phyloP scores from a whole-genome alignment of 2,113 vertebrate genomes.

The Nothobranchius kuhntae region DNA sequence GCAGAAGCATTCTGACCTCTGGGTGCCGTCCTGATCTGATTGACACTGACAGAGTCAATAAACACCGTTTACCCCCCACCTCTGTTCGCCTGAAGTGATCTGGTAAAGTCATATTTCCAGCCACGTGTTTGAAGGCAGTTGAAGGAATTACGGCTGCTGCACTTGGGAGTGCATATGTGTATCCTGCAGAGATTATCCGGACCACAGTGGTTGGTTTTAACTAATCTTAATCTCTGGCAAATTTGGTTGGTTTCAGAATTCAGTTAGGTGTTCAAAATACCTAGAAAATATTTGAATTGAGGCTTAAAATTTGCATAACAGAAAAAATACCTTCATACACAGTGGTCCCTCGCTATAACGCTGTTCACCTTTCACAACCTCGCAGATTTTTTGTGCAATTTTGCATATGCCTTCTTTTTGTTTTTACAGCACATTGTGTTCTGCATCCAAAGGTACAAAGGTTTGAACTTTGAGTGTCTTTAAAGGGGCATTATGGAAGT shows the following conservation, averaged over 20 bases:
- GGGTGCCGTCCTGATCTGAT: constrained; percentile 8
- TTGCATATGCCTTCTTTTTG: too few species aligned
- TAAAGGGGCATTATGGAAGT: too few species aligned
- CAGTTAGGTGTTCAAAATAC: too few species aligned
- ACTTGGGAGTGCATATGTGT: constrained; percentile 7
- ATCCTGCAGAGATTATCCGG: background rate
- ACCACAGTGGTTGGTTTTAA: background rate
- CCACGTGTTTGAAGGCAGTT: constrained; percentile 34
- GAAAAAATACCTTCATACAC: too few species aligned
- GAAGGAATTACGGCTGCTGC: constrained; percentile 11
- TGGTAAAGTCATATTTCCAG: background rate
- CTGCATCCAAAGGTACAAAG: too few species aligned
- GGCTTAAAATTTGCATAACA: background rate
- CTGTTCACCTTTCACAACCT: too few species aligned
- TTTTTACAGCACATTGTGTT: too few species aligned
- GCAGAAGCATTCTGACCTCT: background rate
- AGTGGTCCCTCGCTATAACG: too few species aligned
- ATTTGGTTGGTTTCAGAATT: background rate
- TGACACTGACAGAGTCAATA: constrained; percentile 45
- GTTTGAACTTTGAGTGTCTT: too few species aligned
- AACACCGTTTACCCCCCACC: background rate
- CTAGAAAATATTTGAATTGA: too few species aligned
- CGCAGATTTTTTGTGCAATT: too few species aligned
- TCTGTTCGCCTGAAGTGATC: background rate
- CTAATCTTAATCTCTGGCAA: background rate